Evolutionary conservation across 2,888 invertebrate genomes (phyloP), one percentile per base, ranked within the genome.

Genomic region (Orthosia gracilis): DNA sequence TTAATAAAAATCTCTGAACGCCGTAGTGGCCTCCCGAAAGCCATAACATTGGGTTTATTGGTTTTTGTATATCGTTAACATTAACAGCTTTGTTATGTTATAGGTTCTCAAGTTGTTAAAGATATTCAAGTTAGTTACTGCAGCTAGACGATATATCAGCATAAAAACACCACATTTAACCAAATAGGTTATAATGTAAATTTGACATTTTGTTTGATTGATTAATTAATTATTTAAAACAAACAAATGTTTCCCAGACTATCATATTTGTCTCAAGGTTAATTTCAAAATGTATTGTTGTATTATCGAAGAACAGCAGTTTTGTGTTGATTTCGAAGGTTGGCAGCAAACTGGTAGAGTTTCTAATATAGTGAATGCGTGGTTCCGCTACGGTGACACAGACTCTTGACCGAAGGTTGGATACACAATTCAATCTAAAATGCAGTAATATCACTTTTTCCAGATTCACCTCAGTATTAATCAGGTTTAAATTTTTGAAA

Each of bases 351-450:
- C 80, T 69, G 21, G 26, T 61, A 52, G 58, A 73, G 54, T 70
- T 66, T 62, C 31, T 83, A 70, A 70, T 73, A 50, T 52, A 21
- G 58, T 72, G 50, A 55, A 62, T 76, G 66, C 63, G 64, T 67
- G 77, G 76, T 70, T 78, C 71, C 81, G 59, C 66, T 78, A 77
- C 63, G 47, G 65, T 80, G 84, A 80, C 81, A 79, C 66, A 31
- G 86, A 79, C 74, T 72, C 71, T 73, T 85, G 80, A 71, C 83
- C 80, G 76, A 69, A 74, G 62, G 83, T 72, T 80, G 58, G 47
- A 17, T 23, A n/a, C 15, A 21, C 61, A 63, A 31, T 50, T 18
- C 21, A 71, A 47, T n/a, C 13, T 45, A 7, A 45, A 45, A 4
- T 61, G 3, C 83, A 84, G 84, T 70, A 84, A 63, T 74, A 73